Percentiles rank a stretch among this genome's conserved stretches.
Conservation (phyloP, 2,797 vertebrate species). For the Zonotrichia albicollis region DNA sequence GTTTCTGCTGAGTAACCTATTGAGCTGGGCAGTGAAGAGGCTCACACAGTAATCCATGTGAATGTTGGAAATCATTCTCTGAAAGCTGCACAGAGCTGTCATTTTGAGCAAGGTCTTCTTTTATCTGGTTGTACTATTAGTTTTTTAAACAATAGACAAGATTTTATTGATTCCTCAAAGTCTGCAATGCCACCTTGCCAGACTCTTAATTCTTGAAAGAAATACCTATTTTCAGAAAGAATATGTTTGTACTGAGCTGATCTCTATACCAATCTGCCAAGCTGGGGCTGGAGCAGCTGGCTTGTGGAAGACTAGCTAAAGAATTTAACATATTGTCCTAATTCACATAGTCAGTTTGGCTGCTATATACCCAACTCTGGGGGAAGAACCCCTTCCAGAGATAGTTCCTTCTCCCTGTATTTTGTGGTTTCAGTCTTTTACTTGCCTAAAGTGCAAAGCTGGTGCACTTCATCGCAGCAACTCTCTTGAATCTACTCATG, state of each 20-base stretch:
- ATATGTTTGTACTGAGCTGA: not conserved
- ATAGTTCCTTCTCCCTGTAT: not conserved
- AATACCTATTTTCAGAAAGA: not conserved
- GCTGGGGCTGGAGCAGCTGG: not conserved
- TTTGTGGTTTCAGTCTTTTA: not conserved
- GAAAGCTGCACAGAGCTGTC: not conserved
- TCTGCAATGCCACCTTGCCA: not conserved
- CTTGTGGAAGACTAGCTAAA: not conserved
- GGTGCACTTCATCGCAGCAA: not conserved
- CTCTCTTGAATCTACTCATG: not conserved
- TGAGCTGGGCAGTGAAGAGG: fast-evolving
- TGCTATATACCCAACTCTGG: not conserved
- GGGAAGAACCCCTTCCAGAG: not conserved
- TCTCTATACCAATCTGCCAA: not conserved
- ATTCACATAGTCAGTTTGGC: not conserved
- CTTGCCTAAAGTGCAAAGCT: not conserved
- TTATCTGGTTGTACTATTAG: not conserved
- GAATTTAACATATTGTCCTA: not conserved
- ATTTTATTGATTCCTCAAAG: not conserved
- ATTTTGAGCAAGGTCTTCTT: not conserved
- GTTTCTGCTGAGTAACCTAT: not conserved
- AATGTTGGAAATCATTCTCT: not conserved
- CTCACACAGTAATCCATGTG: not conserved
- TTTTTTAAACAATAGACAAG: not conserved
- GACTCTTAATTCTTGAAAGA: not conserved